Evolutionary conservation across 2,888 invertebrate genomes (phyloP).

Genomic region (Volucella bombylans): DNA sequence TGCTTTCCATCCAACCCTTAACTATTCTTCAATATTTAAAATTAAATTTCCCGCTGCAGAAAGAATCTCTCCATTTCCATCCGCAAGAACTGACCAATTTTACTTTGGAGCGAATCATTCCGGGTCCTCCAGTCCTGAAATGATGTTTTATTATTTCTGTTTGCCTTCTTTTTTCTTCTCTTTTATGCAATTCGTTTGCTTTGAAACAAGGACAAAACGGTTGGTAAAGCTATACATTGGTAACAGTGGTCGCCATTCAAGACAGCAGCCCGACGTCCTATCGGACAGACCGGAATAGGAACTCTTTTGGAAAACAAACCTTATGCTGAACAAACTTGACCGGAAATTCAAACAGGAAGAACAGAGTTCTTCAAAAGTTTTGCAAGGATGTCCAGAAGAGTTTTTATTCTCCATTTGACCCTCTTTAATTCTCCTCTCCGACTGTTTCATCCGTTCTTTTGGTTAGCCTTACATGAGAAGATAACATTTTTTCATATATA

Average conservation of each 20-base stretch:
- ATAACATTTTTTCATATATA: conserved; percentile 42
- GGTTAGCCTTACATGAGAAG: conserved; percentile 64
- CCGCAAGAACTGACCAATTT: conserved; percentile 58
- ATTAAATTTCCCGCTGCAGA: conserved; percentile 62
- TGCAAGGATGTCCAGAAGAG: conserved; percentile 68
- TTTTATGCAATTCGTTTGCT: conserved; percentile 67
- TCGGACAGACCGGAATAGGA: conserved; percentile 70
- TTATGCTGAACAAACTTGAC: conserved; percentile 73
- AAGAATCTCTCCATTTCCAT: conserved; percentile 46
- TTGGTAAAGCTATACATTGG: conserved; percentile 68
- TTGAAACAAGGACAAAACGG: conserved; percentile 70
- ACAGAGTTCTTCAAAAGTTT: conserved; percentile 72
- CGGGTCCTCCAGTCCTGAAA: conserved; percentile 21
- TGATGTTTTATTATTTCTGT: conserved; percentile 61
- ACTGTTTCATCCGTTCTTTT: conserved; percentile 61
- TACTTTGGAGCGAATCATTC: conserved; percentile 39
- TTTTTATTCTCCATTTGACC: conserved; percentile 43
- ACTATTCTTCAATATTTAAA: conserved; percentile 71
- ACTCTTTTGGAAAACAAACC: conserved; percentile 73
- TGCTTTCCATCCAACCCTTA: conserved; percentile 57
- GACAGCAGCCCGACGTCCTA: conserved; percentile 65
- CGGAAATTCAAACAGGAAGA: conserved; percentile 74
- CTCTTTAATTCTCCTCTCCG: conserved; percentile 40
- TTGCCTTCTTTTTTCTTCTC: conserved; percentile 28
- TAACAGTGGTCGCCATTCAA: conserved; percentile 69